phyloP scores from a whole-genome alignment of 2,888 invertebrate species.

The Octodonta nipae region DNA sequence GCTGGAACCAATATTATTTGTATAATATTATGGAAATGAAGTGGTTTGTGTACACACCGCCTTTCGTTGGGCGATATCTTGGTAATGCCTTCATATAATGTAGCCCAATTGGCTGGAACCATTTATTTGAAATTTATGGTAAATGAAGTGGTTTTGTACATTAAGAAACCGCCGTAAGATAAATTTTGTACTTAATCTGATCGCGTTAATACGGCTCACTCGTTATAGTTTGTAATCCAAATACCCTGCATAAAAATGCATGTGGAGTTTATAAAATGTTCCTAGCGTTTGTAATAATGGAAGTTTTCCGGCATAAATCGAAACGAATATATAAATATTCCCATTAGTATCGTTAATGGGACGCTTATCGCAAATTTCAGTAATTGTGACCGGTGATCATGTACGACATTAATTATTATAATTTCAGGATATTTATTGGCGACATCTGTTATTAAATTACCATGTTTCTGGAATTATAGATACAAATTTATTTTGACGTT shows the following conservation, averaged over 20 bases:
- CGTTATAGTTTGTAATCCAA: constrained; percentile 1
- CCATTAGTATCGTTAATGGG: constrained; percentile 8
- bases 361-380: neutral
- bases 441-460: neutral
- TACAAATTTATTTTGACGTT: no score
- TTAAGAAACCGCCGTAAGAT: constrained; percentile 11
- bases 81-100: constrained; percentile 4
- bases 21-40: no score
- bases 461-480: neutral
- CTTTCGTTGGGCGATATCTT: no score
- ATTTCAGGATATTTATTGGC: neutral
- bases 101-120: constrained; percentile 13
- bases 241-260: no score
- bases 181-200: constrained; percentile 12
- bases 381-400: neutral
- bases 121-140: constrained; percentile 18
- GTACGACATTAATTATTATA: no score
- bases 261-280: no score
- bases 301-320: constrained; percentile 9
- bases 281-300: neutral
- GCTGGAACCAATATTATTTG: no score
- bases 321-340: constrained; percentile 9
- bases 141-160: constrained; percentile 16
- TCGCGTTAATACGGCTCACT: constrained; percentile 7
- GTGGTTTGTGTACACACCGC: no score